These are phyloP conservation scores for Catostylus mosaicus DNA, from an alignment of 30 jellyfish, hydroid and myxozoan species.

Conservation along the genomic window DNA sequence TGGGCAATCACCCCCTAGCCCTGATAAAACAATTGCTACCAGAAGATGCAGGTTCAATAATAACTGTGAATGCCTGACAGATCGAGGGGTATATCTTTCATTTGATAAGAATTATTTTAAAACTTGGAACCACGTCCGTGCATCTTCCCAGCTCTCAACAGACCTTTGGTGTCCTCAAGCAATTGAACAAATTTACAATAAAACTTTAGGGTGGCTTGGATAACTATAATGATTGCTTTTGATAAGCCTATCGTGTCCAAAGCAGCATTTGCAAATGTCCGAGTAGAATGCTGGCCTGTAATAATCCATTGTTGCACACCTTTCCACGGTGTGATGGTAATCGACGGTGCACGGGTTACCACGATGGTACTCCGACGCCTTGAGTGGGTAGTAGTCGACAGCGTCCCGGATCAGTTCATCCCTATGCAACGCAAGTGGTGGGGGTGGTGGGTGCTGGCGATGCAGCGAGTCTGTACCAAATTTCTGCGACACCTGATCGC, in stretches of 20 bases:
- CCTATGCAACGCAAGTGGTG: slow-evolving; percentile 22
- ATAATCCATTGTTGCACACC: slow-evolving; percentile 46
- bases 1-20: too few species aligned
- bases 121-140: too few species aligned
- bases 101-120: too few species aligned
- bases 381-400: slow-evolving; percentile 36
- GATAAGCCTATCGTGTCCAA: slow-evolving; percentile 39
- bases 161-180: background rate
- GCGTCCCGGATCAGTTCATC: slow-evolving; percentile 37
- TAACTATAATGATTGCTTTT: slow-evolving; percentile 41
- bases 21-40: too few species aligned
- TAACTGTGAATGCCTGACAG: too few species aligned
- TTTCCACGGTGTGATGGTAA: slow-evolving; percentile 23
- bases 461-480: slow-evolving; percentile 24
- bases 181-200: background rate
- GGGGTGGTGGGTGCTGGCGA: slow-evolving; percentile 37
- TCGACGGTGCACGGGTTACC: slow-evolving; percentile 36
- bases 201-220: slow-evolving; percentile 42
- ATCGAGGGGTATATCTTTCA: too few species aligned
- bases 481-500: slow-evolving; percentile 61
- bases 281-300: slow-evolving; percentile 47
- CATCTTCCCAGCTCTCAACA: too few species aligned
- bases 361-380: slow-evolving; percentile 24
- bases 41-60: too few species aligned
- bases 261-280: slow-evolving; percentile 67